Evolutionary conservation across 2,797 vertebrate species (phyloP).

Genomic region (Malurus leucopterus): DNA sequence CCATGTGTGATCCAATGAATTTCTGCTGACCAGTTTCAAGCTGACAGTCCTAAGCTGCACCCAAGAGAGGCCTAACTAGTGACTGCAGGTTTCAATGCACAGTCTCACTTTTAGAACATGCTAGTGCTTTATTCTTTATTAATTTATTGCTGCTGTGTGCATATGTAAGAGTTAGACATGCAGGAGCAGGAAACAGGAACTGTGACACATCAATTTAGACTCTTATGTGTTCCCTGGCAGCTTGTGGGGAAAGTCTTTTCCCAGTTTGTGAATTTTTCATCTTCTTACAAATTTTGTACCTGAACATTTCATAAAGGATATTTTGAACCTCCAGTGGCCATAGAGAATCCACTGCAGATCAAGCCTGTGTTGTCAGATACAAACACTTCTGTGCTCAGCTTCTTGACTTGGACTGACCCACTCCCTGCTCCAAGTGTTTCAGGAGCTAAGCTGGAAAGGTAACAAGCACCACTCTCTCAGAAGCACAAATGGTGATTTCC

Average conservation of each 20-base stretch:
- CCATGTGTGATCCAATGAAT: accelerated
- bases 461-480: not conserved
- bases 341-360: not conserved
- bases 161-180: not conserved
- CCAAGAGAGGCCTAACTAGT: not conserved
- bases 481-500: not conserved
- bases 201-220: not conserved
- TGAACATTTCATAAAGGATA: not conserved
- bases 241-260: not conserved
- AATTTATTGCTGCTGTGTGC: not conserved
- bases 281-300: not conserved
- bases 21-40: not conserved
- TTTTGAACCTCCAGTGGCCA: not conserved
- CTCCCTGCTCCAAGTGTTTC: not conserved
- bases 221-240: not conserved
- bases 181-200: not conserved
- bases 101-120: not conserved
- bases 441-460: not conserved
- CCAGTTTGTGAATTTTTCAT: not conserved
- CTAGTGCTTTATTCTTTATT: not conserved
- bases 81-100: not conserved
- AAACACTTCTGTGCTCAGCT: not conserved
- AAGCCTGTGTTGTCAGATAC: not conserved
- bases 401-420: not conserved
- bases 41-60: not conserved